Base-by-base conservation (phyloP, 2,797 vertebrate species). In the Botia kubotai region DNA sequence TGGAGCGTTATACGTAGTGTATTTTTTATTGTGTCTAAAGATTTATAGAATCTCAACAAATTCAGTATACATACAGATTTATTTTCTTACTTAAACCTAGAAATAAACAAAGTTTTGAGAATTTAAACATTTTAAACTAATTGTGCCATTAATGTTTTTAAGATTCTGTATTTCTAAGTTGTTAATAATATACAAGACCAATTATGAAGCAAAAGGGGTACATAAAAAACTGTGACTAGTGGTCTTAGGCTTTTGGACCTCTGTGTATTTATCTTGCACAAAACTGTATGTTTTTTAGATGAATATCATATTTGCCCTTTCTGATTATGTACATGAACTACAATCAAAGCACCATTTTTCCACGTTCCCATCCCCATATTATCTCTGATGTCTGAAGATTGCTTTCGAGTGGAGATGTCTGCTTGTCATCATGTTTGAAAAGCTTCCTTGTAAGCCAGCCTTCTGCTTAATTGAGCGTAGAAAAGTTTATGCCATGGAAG, bases 391-490 rank as follows among this genome's bases (percentile, higher is more conserved):
- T 80, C 60, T 68, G 62, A 57, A 57, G 33, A 36, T 36, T 36
- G 33, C 33, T 36, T 60, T 82, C 29, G 16, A 29, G 63, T 73
- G 73, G 55, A 77, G 71, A 86, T 83, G 84, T 72, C 72, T 73
- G 39, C 72, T 75, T 80, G 53, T 74, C 71, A 79, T 70, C 80
- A 78, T 72, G 86, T 81, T 79, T 63, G 82, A 77, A 72, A 77
- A 60, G 6, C 82, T 75, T 58, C 74, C 43, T 46, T 10, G 10
- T 46, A 11, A 11, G 43, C 43, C 74, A 53, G 83, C 86, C 81
- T 66, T 43, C 71, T 48, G 78, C 81, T 90, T 85, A 90, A 86
- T 85, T 87, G 83, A 70, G 83, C 85, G 85, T 88, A 84, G 90
- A 81, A 84, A 46, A 86, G 88, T 89, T 88, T 81, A 89, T 84